Percentiles rank a stretch among this genome's conserved stretches.
Conservation (phyloP, 53 echinoderm and acorn worm species). For the Arbacia lixula region DNA sequence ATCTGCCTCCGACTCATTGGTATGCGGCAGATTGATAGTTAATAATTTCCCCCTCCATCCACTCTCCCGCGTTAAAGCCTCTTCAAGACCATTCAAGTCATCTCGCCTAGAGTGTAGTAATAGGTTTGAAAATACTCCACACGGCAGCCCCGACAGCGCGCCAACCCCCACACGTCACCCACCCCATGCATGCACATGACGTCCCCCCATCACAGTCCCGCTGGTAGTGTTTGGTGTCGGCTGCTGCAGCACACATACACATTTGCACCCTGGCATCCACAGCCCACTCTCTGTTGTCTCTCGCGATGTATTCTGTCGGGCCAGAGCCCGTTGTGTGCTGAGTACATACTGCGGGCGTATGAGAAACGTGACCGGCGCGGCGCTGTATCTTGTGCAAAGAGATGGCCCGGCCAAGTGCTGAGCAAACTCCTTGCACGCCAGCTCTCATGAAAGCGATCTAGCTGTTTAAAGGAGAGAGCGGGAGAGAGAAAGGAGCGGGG, state of each 20-base stretch:
- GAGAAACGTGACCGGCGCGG: constrained; percentile 37
- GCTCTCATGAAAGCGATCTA: constrained; percentile 43
- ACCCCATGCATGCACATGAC: too few relatives aligned
- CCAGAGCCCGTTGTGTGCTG: constrained; percentile 22
- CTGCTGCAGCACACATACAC: too few relatives aligned
- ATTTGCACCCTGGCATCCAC: too few relatives aligned
- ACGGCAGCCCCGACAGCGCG: background rate
- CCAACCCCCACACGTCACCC: background rate
- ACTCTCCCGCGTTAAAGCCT: constrained; percentile 1
- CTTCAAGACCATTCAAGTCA: background rate
- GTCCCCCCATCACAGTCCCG: constrained; percentile 3
- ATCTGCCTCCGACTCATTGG: too few relatives aligned
- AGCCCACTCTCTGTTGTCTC: constrained; percentile 3
- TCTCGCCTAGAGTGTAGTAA: constrained; percentile 27
- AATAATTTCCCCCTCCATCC: too few relatives aligned
- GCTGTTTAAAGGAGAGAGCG: constrained; percentile 14
- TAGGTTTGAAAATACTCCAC: constrained; percentile 27
- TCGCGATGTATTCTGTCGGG: constrained; percentile 30
- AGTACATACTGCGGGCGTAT: constrained; percentile 47
- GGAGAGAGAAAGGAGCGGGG: too few relatives aligned
- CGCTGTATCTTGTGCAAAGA: constrained; percentile 44
- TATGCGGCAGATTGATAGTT: too few relatives aligned
- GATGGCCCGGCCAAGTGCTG: constrained; percentile 36
- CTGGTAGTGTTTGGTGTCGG: constrained; percentile 23
- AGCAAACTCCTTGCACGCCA: constrained; percentile 35